These are phyloP conservation scores for Maccullochella peelii DNA, from an alignment of 2,113 vertebrate genomes.

Conservation along the genomic window DNA sequence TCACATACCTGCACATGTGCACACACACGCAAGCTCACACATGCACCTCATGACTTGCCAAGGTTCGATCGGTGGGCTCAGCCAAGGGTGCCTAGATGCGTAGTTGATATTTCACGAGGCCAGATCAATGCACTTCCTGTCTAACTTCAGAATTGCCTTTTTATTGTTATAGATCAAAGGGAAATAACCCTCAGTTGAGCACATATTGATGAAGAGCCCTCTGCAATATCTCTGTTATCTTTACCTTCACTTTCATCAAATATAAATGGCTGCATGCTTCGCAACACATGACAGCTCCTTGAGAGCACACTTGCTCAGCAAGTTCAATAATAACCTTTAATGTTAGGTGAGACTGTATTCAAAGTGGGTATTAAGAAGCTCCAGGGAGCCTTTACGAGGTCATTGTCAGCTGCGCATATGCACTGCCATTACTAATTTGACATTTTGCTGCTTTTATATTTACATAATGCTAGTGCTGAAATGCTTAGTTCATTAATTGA, in stretches of 20 bases:
- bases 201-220: conserved; percentile 48
- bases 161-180: conserved; percentile 68
- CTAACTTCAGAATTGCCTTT: conserved; percentile 66
- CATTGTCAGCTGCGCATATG: neutral
- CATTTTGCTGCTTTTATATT: neutral
- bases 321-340: neutral
- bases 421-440: neutral
- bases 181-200: conserved; percentile 33
- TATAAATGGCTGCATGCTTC: neutral
- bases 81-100: conserved; percentile 52
- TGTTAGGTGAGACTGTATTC: neutral
- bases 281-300: neutral
- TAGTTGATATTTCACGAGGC: conserved; percentile 68
- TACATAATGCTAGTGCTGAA: neutral
- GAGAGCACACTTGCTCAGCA: neutral
- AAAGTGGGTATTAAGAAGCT: neutral
- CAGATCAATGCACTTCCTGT: conserved; percentile 59
- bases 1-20: conserved; percentile 11
- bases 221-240: conserved; percentile 16
- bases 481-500: neutral
- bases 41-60: conserved; percentile 4
- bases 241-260: conserved; percentile 31
- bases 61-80: conserved; percentile 55
- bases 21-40: conserved; percentile 9
- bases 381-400: neutral